These are phyloP conservation scores for Drosophila paucipuncta DNA, from an alignment of 2,888 invertebrate genomes.

Conservation along the genomic window DNA sequence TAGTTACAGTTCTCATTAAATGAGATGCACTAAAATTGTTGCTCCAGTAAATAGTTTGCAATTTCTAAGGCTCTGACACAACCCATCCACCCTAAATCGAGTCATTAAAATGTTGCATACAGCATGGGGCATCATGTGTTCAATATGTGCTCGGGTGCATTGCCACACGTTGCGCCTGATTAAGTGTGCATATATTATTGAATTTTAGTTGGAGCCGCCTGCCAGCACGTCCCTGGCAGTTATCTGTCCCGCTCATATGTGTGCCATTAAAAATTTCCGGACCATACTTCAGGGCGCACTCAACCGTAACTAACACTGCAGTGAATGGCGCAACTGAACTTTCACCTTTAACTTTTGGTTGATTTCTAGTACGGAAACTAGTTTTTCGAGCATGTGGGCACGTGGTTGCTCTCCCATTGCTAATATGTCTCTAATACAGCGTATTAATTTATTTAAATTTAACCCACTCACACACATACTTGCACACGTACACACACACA, in stretches of 20 bases:
- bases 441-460: slow-evolving; percentile 79
- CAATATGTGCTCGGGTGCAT: slow-evolving; percentile 2
- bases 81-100: neutral
- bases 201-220: slow-evolving; percentile 56
- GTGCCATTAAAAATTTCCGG: slow-evolving; percentile 33
- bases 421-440: slow-evolving; percentile 77
- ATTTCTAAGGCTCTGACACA: slow-evolving; percentile 24
- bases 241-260: slow-evolving; percentile 12
- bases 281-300: slow-evolving; percentile 41
- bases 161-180: slow-evolving; percentile 36
- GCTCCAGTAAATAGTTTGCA: slow-evolving; percentile 56
- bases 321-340: slow-evolving; percentile 52
- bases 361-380: slow-evolving; percentile 60
- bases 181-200: slow-evolving; percentile 68
- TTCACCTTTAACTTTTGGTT: slow-evolving; percentile 72
- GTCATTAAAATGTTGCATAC: slow-evolving; percentile 53
- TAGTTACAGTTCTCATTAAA: neutral
- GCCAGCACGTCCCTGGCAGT: slow-evolving; percentile 29
- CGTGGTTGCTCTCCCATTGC: slow-evolving; percentile 36
- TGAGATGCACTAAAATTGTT: slow-evolving; percentile 7
- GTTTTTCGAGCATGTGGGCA: slow-evolving; percentile 13
- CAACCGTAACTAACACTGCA: slow-evolving; percentile 58
- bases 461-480: slow-evolving; percentile 29
- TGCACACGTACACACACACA: neutral
- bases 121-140: neutral